A percentile compares a stretch with the other conserved stretches of the same genome.
phyloP scores from a whole-genome alignment of 2,888 invertebrate species.

The Plebejus argus region DNA sequence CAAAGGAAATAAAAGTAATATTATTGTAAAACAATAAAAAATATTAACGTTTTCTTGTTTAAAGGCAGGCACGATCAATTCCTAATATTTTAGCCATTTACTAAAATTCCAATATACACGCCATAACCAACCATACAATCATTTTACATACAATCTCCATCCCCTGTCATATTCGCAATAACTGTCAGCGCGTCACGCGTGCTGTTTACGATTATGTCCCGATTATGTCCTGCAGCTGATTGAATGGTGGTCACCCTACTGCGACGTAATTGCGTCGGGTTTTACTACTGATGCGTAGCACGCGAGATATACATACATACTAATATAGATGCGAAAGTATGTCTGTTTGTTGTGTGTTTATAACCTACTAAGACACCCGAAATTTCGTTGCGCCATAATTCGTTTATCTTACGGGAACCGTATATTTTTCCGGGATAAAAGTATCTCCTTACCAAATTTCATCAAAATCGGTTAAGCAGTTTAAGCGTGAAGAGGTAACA shows the following conservation, averaged over 20 bases:
- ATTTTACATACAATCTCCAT: constrained; percentile 50
- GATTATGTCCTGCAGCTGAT: constrained; percentile 74
- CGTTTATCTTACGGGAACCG: too few species aligned
- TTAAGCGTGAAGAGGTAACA: neutral
- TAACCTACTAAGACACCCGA: too few species aligned
- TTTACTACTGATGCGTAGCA: constrained; percentile 37
- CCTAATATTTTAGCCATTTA: neutral
- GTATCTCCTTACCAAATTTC: neutral
- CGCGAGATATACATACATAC: constrained; percentile 13
- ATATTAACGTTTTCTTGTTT: too few species aligned
- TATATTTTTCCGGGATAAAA: neutral
- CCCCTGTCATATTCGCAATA: constrained; percentile 64
- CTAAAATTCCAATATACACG: neutral
- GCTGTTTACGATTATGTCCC: constrained; percentile 76
- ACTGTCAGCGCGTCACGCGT: constrained; percentile 60
- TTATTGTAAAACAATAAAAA: too few species aligned
- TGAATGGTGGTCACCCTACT: constrained; percentile 73
- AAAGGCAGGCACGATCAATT: neutral
- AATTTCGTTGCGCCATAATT: too few species aligned
- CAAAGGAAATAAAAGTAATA: too few species aligned
- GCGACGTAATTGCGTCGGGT: constrained; percentile 40
- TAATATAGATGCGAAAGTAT: too few species aligned
- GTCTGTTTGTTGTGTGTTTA: too few species aligned
- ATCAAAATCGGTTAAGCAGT: neutral
- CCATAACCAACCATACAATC: constrained; percentile 45